Conservation (phyloP, 2,797 vertebrate species). For the Typhlichthys subterraneus region DNA sequence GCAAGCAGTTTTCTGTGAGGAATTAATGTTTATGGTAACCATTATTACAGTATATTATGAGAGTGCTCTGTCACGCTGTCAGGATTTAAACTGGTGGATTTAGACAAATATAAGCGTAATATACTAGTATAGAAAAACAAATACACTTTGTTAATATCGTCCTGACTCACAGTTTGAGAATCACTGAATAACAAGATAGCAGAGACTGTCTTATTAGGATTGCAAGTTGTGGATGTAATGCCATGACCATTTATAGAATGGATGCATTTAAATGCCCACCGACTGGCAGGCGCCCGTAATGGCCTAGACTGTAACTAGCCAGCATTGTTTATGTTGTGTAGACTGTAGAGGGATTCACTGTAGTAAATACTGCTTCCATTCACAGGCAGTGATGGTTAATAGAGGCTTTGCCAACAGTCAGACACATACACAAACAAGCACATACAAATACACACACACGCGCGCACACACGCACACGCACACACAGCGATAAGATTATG, state of each 20-base stretch:
- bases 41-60: too few species aligned
- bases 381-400: background rate
- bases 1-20: slow-evolving; percentile 23
- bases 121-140: too few species aligned
- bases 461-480: background rate
- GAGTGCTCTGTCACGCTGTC: too few species aligned
- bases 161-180: too few species aligned
- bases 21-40: too few species aligned
- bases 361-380: slow-evolving; percentile 4
- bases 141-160: too few species aligned
- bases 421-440: background rate
- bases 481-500: background rate
- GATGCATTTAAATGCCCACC: slow-evolving; percentile 32
- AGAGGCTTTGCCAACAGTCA: background rate
- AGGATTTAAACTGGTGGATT: too few species aligned
- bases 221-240: slow-evolving; percentile 13
- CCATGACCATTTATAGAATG: slow-evolving; percentile 39
- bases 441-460: slow-evolving; percentile 1
- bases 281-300: slow-evolving; percentile 20
- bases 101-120: too few species aligned
- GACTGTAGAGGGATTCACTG: slow-evolving; percentile 19
- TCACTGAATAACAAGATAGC: slow-evolving; percentile 17
- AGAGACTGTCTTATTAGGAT: slow-evolving; percentile 40
- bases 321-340: slow-evolving; percentile 45
- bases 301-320: slow-evolving; percentile 19